phyloP scores from a whole-genome alignment of 1,140 invertebrate species.

The Eueides isabella region DNA sequence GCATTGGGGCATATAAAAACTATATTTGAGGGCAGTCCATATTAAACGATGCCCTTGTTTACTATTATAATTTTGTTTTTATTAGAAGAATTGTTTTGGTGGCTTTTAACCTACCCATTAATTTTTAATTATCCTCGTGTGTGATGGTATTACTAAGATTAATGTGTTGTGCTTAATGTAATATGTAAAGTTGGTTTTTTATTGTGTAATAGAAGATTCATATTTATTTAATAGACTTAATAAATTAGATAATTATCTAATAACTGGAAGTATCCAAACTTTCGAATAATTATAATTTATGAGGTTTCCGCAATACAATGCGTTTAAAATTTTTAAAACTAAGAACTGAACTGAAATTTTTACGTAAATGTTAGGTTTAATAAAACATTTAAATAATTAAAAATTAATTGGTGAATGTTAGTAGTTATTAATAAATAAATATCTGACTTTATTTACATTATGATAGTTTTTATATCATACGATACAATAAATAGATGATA shows the following conservation, averaged over 20 bases:
- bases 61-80: slow-evolving; percentile 38
- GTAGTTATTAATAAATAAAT: too few relatives aligned
- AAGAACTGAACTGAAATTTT: too few relatives aligned
- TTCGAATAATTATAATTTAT: too few relatives aligned
- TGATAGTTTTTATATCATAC: too few relatives aligned
- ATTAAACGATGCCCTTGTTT: slow-evolving; percentile 36
- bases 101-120: slow-evolving; percentile 35
- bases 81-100: slow-evolving; percentile 32
- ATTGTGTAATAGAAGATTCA: not conserved
- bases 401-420: too few relatives aligned
- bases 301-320: too few relatives aligned
- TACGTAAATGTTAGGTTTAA: too few relatives aligned
- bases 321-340: too few relatives aligned
- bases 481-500: too few relatives aligned
- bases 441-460: too few relatives aligned
- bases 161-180: slow-evolving; percentile 26
- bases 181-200: slow-evolving; percentile 27
- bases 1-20: slow-evolving; percentile 33
- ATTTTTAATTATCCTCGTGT: slow-evolving; percentile 36
- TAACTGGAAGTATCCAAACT: too few relatives aligned
- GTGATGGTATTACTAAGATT: slow-evolving; percentile 34
- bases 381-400: too few relatives aligned
- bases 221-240: not conserved
- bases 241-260: not conserved
- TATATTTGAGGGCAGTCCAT: slow-evolving; percentile 23